A percentile compares a stretch with the other conserved stretches of the same genome.
Conservation (phyloP, 2,888 invertebrate genomes). For the Clanis bilineata region DNA sequence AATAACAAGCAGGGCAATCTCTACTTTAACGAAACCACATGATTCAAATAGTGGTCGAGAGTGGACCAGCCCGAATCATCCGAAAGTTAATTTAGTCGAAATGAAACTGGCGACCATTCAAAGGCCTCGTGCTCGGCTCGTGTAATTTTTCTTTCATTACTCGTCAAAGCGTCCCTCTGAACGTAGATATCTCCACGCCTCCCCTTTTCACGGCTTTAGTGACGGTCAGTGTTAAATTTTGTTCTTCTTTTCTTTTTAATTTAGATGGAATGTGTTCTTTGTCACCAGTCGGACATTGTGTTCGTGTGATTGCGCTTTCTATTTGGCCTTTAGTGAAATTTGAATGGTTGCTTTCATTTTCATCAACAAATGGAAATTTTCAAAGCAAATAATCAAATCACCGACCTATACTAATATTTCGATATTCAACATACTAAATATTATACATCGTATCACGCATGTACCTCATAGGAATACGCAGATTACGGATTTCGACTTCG, state of each 20-base stretch:
- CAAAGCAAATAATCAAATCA: background rate
- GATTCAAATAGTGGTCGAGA: background rate
- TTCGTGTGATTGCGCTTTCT: slow-evolving; percentile 6
- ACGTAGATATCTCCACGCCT: slow-evolving; percentile 34
- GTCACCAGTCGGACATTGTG: background rate
- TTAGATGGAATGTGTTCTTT: slow-evolving; percentile 12
- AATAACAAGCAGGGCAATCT: background rate
- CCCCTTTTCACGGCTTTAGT: slow-evolving; percentile 20
- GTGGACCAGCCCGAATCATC: slow-evolving; percentile 13
- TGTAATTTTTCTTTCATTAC: slow-evolving; percentile 66
- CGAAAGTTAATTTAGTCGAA: slow-evolving; percentile 62
- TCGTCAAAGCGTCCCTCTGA: slow-evolving; percentile 44
- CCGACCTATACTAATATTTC: background rate
- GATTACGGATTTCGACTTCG: too few species aligned
- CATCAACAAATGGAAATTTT: background rate
- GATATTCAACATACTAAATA: background rate
- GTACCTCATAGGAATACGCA: too few species aligned
- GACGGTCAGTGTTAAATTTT: slow-evolving; percentile 30
- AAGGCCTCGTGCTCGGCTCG: slow-evolving; percentile 40
- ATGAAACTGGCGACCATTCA: slow-evolving; percentile 46
- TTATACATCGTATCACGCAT: too few species aligned
- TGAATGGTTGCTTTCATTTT: background rate
- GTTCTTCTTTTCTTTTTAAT: slow-evolving; percentile 18
- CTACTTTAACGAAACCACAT: background rate
- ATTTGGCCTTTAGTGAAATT: background rate